A percentile compares a stretch with the other conserved stretches of the same genome.
These are phyloP conservation scores for Ryuthela nishihirai DNA, from an alignment of 2,888 invertebrate genomes.

Conservation along the genomic window DNA sequence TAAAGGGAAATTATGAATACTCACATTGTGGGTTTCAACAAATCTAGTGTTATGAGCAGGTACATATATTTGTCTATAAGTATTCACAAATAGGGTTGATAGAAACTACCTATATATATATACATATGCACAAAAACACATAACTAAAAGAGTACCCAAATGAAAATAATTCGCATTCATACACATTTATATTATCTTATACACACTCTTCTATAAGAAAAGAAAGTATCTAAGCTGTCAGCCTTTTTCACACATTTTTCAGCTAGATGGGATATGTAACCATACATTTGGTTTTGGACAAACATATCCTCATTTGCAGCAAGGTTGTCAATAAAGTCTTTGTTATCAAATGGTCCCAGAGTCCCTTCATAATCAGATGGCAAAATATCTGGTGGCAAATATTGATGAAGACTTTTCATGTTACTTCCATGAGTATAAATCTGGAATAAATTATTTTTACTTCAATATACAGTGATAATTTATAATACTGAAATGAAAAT, in stretches of 20 bases:
- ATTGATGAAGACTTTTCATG: constrained; percentile 30
- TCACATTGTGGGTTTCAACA: too few relatives aligned
- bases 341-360: constrained; percentile 34
- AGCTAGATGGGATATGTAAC: constrained; percentile 36
- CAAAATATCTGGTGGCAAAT: constrained; percentile 33
- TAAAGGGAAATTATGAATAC: too few relatives aligned
- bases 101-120: too few relatives aligned
- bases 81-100: too few relatives aligned
- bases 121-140: too few relatives aligned
- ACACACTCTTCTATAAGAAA: constrained; percentile 31
- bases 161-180: too few relatives aligned
- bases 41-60: too few relatives aligned
- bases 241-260: constrained; percentile 33
- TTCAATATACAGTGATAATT: too few relatives aligned
- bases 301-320: constrained; percentile 32
- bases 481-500: too few relatives aligned
- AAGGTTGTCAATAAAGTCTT: constrained; percentile 20
- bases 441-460: too few relatives aligned
- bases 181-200: constrained; percentile 15
- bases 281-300: constrained; percentile 31
- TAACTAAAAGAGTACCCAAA: too few relatives aligned
- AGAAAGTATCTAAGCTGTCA: constrained; percentile 30
- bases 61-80: too few relatives aligned
- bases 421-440: constrained; percentile 38
- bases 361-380: constrained; percentile 37